These are phyloP conservation scores for Triops longicaudatus DNA, from an alignment of 1,140 invertebrate species.

Conservation along the genomic window DNA sequence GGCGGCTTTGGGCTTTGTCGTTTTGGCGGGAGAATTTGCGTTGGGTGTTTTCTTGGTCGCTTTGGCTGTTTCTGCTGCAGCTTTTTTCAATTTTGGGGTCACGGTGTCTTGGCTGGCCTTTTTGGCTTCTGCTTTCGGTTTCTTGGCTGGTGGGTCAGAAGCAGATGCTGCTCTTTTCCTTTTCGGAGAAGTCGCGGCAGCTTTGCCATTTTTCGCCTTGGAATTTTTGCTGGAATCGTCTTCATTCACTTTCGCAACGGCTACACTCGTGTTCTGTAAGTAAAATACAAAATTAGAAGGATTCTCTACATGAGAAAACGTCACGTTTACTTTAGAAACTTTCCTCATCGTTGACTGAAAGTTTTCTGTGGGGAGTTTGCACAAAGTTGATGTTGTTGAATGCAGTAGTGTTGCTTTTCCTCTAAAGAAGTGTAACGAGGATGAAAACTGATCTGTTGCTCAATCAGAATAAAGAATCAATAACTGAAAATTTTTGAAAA, in stretches of 20 bases:
- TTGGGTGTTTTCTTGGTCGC: conserved; percentile 11
- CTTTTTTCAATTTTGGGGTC: not conserved
- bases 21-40: not conserved
- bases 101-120: not conserved
- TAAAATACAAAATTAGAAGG: not conserved
- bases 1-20: conserved; percentile 4
- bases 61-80: conserved; percentile 6
- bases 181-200: not conserved
- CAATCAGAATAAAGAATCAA: not conserved
- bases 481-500: not conserved
- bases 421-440: not conserved
- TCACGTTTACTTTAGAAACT: not conserved
- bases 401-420: too few species aligned
- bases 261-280: not conserved
- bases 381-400: not conserved
- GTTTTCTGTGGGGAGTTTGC: not conserved
- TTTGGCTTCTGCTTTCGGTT: not conserved
- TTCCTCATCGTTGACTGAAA: not conserved
- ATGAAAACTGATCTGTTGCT: not conserved
- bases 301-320: not conserved
- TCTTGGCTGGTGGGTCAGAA: not conserved
- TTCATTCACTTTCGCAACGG: not conserved
- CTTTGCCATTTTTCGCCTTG: not conserved
- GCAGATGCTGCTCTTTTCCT: not conserved
- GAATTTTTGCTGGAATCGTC: not conserved